Conservation (phyloP, 2,797 vertebrate genomes). For the Liparis tanakae region DNA sequence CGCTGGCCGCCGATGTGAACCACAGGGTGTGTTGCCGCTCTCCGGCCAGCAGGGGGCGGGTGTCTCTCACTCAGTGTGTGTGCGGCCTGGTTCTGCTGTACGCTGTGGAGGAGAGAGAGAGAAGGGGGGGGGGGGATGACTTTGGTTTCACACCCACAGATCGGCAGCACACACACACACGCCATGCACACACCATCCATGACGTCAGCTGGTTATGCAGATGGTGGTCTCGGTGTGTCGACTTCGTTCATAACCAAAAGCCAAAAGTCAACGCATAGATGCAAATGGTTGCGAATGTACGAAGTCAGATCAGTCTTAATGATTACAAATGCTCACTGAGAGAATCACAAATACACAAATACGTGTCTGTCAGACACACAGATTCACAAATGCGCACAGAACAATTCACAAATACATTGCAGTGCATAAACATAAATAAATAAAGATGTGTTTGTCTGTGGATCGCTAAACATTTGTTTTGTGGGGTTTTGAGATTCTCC, state of each 20-base stretch:
- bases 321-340: too few relatives aligned
- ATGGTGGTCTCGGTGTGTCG: background rate
- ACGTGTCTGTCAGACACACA: too few relatives aligned
- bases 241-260: background rate
- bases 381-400: too few relatives aligned
- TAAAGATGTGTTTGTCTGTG: too few relatives aligned
- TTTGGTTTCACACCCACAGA: slow-evolving; percentile 40
- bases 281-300: too few relatives aligned
- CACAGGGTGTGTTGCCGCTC: background rate
- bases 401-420: too few relatives aligned
- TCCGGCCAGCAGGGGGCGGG: slow-evolving; percentile 60
- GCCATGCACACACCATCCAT: slow-evolving; percentile 37
- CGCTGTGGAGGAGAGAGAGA: slow-evolving; percentile 13
- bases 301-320: too few relatives aligned
- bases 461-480: too few relatives aligned
- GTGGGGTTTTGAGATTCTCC: too few relatives aligned
- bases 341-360: too few relatives aligned
- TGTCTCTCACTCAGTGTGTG: background rate
- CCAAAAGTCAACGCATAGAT: too few relatives aligned
- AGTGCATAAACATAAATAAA: too few relatives aligned
- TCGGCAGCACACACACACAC: slow-evolving; percentile 43
- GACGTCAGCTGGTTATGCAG: slow-evolving; percentile 42
- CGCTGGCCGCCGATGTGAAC: background rate
- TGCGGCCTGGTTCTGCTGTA: background rate
- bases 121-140: slow-evolving; percentile 32